Percentiles rank a stretch among this genome's conserved stretches.
Conservation (phyloP, 2,888 invertebrate genomes). For the Mimachlamys varia region DNA sequence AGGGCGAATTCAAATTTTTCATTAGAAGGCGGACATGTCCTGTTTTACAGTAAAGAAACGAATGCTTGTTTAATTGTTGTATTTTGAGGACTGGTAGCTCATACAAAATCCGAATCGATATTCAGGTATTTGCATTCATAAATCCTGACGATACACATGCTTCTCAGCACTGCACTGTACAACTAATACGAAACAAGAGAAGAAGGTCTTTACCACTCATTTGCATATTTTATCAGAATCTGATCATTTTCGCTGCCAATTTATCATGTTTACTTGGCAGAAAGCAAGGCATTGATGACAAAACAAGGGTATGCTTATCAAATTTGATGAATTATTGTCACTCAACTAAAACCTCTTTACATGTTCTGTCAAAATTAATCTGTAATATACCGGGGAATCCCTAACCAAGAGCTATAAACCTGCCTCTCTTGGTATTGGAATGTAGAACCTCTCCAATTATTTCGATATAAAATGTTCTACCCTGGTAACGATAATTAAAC, state of each 20-base stretch:
- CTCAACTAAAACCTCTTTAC: neutral
- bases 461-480: neutral
- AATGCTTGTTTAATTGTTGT: no score
- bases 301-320: neutral
- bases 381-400: neutral
- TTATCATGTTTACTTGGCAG: neutral
- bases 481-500: neutral
- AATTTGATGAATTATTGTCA: neutral
- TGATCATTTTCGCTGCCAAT: neutral
- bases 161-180: neutral
- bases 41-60: no score
- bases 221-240: neutral
- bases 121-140: neutral
- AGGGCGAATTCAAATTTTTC: no score
- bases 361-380: neutral
- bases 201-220: neutral
- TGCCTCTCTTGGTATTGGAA: neutral
- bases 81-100: no score
- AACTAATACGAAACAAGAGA: neutral
- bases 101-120: neutral
- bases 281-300: neutral
- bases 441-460: neutral
- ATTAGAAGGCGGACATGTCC: no score
- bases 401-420: neutral
- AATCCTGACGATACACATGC: neutral